Base-by-base conservation (phyloP, 2,113 vertebrate species). In the Promerops cafer region DNA sequence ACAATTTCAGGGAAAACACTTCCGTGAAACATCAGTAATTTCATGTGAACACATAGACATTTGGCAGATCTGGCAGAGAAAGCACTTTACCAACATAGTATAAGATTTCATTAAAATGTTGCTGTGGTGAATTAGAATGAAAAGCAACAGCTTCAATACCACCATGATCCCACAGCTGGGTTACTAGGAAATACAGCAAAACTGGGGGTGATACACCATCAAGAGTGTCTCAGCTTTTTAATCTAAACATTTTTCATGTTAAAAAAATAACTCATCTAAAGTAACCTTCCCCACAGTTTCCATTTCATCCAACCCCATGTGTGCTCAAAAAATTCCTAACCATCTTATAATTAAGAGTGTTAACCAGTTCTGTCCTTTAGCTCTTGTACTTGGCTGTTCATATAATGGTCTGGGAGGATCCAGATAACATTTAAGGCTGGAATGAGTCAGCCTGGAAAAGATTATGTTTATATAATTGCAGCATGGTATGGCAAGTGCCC, bases 391-490 rank as follows among this genome's bases (percentile, higher is more conserved):
- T 90, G 79, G 76, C 53, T 90, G 80, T 71, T 75, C 70, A 37
- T 27, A 37, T 90, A 87, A 87, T 96, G 88, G 60, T 66, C 88
- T 93, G 90, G 94, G 92, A 96, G 90, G 90, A 77, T 75, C 77
- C 85, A 96, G 96, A 95, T 96, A 97, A 96, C 93, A 95, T 96
- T 93, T 89, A 93, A 71, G 68, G 79, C 54, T 91, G 57, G 54
- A 90, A 71, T 92, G 93, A 96, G 79, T 97, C 96, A 96, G 49
- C 56, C 37, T 94, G 76, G 90, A 88, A 92, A 77, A 93, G 85
- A 83, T 75, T 93, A 59, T 50, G 76, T 93, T 94, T 86, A 71
- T 82, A 9, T 93, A 95, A 96, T 94, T 95, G 90, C 85, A 86
- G 74, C 70, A 84, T 81, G 76, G 76, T 92, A 91, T 92, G 91